Evolutionary conservation across 2,888 invertebrate genomes (phyloP).

Genomic region (Agrotis ipsilon): DNA sequence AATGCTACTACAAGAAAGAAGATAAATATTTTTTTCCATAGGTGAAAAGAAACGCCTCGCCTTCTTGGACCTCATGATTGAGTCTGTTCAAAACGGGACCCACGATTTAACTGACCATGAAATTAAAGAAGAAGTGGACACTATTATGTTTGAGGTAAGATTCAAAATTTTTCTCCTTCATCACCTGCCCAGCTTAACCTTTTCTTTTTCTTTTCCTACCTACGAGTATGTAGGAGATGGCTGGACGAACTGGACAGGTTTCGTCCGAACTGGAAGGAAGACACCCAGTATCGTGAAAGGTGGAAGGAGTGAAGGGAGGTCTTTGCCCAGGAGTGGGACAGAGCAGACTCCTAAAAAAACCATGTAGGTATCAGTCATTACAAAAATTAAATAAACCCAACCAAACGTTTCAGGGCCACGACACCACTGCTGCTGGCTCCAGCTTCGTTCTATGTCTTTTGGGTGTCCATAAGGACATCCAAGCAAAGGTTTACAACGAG

Average conservation of each 20-base stretch:
- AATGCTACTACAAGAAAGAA: neutral
- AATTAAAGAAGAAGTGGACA: slow-evolving; percentile 96
- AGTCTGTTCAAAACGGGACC: slow-evolving; percentile 95
- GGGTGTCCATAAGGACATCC: slow-evolving; percentile 95
- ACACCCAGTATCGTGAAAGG: too few relatives aligned
- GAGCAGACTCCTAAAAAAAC: too few relatives aligned
- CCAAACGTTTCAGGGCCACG: slow-evolving; percentile 81
- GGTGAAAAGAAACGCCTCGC: slow-evolving; percentile 96
- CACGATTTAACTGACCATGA: slow-evolving; percentile 94
- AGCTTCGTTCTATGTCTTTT: slow-evolving; percentile 96
- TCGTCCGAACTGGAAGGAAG: too few relatives aligned
- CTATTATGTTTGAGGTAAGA: slow-evolving; percentile 96
- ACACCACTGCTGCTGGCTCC: slow-evolving; percentile 93
- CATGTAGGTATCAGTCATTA: too few relatives aligned
- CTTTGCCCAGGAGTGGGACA: too few relatives aligned
- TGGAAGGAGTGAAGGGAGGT: too few relatives aligned
- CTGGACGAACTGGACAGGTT: too few relatives aligned
- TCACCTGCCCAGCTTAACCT: too few relatives aligned
- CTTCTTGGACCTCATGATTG: slow-evolving; percentile 97
- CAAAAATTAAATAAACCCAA: neutral
- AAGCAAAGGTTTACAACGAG: slow-evolving; percentile 94
- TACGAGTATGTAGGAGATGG: too few relatives aligned
- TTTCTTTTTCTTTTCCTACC: too few relatives aligned
- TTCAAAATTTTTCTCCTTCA: neutral
- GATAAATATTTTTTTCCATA: slow-evolving; percentile 62